These are phyloP conservation scores for Penaeus chinensis DNA, from an alignment of 1,140 invertebrate species.

Conservation along the genomic window DNA sequence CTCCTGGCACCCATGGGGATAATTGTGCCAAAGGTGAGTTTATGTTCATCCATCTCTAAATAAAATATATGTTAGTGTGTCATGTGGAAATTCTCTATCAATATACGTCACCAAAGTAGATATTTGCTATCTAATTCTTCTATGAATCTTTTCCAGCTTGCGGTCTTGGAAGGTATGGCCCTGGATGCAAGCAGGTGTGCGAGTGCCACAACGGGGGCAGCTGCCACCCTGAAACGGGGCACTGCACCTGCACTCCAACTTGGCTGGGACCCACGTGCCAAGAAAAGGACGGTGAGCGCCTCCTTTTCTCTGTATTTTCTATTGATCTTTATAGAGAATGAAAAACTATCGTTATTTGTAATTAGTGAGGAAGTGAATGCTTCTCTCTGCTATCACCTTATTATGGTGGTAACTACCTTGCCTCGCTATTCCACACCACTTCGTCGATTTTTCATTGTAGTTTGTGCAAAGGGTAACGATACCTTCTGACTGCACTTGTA, in stretches of 20 bases:
- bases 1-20: constrained; percentile 78
- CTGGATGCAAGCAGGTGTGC: constrained; percentile 82
- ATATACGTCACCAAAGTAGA: too few species aligned
- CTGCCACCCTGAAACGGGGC: constrained; percentile 78
- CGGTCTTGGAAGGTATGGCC: constrained; percentile 73
- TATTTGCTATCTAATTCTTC: too few species aligned
- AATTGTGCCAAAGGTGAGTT: constrained; percentile 78
- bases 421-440: too few species aligned
- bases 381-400: not conserved
- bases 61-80: not conserved
- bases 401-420: not conserved
- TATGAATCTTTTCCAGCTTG: constrained; percentile 71
- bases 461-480: not conserved
- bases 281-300: constrained; percentile 57
- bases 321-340: not conserved
- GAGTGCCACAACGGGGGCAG: constrained; percentile 81
- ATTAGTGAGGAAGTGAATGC: not conserved
- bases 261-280: constrained; percentile 82
- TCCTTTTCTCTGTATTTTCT: not conserved
- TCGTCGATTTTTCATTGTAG: too few species aligned
- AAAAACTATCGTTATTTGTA: not conserved
- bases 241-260: constrained; percentile 79
- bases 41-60: not conserved
- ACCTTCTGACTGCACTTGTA: not conserved
- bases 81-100: too few species aligned